Conservation (phyloP, 2,797 vertebrate species). For the Acridotheres tristis region DNA sequence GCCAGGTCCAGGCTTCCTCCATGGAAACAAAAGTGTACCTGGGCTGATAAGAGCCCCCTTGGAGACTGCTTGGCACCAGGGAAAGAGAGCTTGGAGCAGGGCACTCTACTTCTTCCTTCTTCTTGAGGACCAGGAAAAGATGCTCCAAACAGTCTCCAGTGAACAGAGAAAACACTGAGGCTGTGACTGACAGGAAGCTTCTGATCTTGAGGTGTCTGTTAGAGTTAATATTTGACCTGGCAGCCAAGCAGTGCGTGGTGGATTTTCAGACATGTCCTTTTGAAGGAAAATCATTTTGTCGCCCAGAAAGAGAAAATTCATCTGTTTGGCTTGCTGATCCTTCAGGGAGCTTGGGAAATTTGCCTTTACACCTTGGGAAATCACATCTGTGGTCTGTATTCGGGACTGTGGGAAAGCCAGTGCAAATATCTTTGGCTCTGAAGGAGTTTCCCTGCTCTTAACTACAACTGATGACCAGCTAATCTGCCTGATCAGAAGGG, state of each 20-base stretch:
- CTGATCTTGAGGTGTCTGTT: neutral
- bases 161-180: neutral
- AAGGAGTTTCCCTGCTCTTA: neutral
- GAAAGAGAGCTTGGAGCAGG: neutral
- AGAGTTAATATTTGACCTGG: neutral
- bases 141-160: neutral
- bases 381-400: neutral
- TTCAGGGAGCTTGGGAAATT: neutral
- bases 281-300: neutral
- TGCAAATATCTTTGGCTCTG: neutral
- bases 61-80: neutral
- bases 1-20: neutral
- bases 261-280: neutral
- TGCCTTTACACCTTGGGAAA: neutral
- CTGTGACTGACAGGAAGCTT: neutral
- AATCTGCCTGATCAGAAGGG: neutral
- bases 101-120: neutral
- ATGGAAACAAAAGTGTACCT: neutral
- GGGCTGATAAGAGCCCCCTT: neutral
- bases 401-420: rapidly evolving
- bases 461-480: neutral
- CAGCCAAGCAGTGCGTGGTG: neutral
- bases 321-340: neutral
- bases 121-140: neutral
- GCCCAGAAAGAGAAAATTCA: neutral